A percentile compares a stretch with the other conserved stretches of the same genome.
phyloP scores from a whole-genome alignment of 2,113 vertebrate species.

The Carollia perspicillata region DNA sequence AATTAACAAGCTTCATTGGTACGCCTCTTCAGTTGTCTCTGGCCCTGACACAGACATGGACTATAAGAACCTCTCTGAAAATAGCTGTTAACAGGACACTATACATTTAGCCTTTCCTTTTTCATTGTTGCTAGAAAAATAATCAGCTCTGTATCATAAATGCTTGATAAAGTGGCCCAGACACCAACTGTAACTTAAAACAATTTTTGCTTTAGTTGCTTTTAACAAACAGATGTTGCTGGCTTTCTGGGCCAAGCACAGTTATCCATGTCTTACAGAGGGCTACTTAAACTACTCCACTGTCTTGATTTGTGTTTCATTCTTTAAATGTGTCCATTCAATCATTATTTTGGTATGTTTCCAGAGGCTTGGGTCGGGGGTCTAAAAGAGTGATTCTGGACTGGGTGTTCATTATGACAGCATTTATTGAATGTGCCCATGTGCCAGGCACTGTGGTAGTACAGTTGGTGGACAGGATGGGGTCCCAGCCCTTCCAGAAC shows the following conservation, averaged over 20 bases:
- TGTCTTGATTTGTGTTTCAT: not conserved
- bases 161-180: slow-evolving; percentile 58
- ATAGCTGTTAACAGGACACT: slow-evolving; percentile 65
- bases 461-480: not conserved
- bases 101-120: slow-evolving; percentile 43
- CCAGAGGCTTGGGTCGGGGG: not conserved
- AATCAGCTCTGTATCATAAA: slow-evolving; percentile 66
- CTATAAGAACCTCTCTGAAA: slow-evolving; percentile 33
- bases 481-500: not conserved
- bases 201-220: slow-evolving; percentile 55
- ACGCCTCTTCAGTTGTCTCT: not conserved
- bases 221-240: slow-evolving; percentile 35
- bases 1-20: not conserved
- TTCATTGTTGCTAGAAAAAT: slow-evolving; percentile 62
- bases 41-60: not conserved
- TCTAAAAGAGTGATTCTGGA: not conserved
- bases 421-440: not conserved
- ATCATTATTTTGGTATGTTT: not conserved
- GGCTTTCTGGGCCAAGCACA: not conserved
- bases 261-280: not conserved
- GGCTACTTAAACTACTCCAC: not conserved
- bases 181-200: slow-evolving; percentile 64
- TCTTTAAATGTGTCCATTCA: not conserved
- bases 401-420: not conserved
- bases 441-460: not conserved